Evolutionary conservation across 2,113 vertebrate genomes (phyloP), one percentile per base, ranked within the genome.

Genomic region (Festucalex cinctus): DNA sequence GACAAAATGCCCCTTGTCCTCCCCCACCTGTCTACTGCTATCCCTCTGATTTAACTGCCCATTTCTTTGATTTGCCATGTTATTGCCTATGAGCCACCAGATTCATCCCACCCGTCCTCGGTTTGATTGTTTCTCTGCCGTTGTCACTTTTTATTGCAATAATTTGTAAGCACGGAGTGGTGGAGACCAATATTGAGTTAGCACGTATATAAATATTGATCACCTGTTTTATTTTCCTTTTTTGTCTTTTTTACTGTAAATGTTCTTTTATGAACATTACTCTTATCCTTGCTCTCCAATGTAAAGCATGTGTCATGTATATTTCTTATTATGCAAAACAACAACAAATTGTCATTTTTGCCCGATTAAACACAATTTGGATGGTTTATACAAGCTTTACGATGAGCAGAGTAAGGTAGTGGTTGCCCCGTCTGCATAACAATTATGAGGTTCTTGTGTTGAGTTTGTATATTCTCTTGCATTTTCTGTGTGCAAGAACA

Each of bases 1-100:
- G 79, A 89, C 67, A 63, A 82, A 83, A 82, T 77, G 69, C 68
- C 67, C 35, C 16, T 56, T 51, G 62, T 63, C 37, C 37, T 57
- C 60, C 56, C 48, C 58, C 64, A 78, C 82, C 72, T 79, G 66
- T 73, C 66, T 73, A 73, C 62, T 82, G 51, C 76, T 83, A 83
- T 76, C 66, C 28, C 68, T 65, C 41, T 86, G 83, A 85, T 82
- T 84, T 74, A 86, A 76, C 77, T 70, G 53, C 58, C 57, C 70
- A 66, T 77, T 82, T 28, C 46, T 83, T 75, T 84, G 69, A 85
- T 85, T 79, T 86, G 78, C 77, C 68, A 76, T 80, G 78, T 77
- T 83, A 81, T 81, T 80, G 74, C 68, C 66, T 53, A 71, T 82
- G 71, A 83, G 78, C 83, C 62, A 71, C 74, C 68, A 73, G 68